These are phyloP conservation scores for Pandion haliaetus DNA, from an alignment of 2,113 vertebrate genomes.

Conservation along the genomic window DNA sequence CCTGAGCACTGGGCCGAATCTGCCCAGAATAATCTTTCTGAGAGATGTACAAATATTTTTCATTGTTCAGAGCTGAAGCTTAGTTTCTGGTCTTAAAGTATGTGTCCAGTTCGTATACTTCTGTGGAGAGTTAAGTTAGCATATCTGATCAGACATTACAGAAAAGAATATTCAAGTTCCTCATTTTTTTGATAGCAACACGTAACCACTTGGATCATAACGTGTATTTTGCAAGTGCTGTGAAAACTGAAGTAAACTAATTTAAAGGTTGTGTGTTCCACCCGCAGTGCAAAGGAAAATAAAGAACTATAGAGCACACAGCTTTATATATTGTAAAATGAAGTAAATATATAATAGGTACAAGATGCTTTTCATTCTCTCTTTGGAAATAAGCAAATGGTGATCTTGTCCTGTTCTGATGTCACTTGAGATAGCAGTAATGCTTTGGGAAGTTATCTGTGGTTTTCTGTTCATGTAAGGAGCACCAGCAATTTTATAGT, in stretches of 20 bases:
- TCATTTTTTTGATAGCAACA: background rate
- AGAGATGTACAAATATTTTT: background rate
- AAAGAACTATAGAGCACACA: background rate
- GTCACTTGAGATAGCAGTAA: background rate
- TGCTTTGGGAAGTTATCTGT: background rate
- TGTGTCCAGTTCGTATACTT: background rate
- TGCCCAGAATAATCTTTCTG: background rate
- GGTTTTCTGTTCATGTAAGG: background rate
- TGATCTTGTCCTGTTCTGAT: background rate
- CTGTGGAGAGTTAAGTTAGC: background rate
- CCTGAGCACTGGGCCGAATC: background rate
- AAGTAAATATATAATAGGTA: background rate
- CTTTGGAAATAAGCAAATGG: background rate
- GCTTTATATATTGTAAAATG: background rate
- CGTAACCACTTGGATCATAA: background rate
- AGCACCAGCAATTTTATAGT: background rate
- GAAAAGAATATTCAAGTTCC: background rate
- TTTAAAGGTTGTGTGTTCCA: background rate
- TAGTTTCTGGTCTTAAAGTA: background rate
- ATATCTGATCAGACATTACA: background rate
- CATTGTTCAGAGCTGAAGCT: background rate
- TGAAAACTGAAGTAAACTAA: background rate
- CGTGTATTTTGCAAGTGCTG: background rate
- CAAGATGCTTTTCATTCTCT: background rate
- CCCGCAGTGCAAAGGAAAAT: background rate